A percentile compares a stretch with the other conserved stretches of the same genome.
Evolutionary conservation across 2,797 vertebrate species (phyloP).

Genomic region (Prionace glauca): DNA sequence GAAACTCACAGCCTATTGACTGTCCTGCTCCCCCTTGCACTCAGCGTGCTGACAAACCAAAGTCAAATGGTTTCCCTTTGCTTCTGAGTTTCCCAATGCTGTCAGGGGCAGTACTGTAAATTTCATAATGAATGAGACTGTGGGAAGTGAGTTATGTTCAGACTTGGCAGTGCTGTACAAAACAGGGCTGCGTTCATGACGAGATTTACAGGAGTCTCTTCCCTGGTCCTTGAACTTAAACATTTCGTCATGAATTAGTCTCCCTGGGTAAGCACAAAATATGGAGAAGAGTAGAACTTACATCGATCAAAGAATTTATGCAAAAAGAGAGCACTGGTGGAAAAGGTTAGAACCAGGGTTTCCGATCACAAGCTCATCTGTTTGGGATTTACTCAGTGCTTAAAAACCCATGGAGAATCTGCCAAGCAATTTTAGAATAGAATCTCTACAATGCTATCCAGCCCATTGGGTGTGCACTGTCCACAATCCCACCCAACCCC

Average conservation of each 20-base stretch:
- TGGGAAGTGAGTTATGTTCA: conserved; percentile 22
- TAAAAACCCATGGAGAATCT: not conserved
- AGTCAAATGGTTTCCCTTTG: not conserved
- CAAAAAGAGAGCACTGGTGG: not conserved
- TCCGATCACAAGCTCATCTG: not conserved
- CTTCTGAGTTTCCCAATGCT: not conserved
- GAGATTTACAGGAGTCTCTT: not conserved
- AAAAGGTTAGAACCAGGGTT: not conserved
- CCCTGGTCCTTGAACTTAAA: not conserved
- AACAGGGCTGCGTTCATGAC: not conserved
- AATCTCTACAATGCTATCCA: too few relatives aligned
- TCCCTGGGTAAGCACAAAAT: not conserved
- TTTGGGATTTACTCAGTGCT: not conserved
- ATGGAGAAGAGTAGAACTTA: not conserved
- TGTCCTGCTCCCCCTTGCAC: not conserved
- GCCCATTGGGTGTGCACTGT: too few relatives aligned
- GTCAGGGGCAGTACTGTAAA: not conserved
- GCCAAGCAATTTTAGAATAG: not conserved
- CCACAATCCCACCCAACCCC: too few relatives aligned
- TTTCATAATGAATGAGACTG: not conserved
- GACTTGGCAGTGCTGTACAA: not conserved
- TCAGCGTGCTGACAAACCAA: not conserved
- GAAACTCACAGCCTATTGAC: not conserved
- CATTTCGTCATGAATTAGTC: not conserved
- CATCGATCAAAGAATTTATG: not conserved